phyloP scores from a whole-genome alignment of 2,113 vertebrate genomes.

The Xenus cinereus region DNA sequence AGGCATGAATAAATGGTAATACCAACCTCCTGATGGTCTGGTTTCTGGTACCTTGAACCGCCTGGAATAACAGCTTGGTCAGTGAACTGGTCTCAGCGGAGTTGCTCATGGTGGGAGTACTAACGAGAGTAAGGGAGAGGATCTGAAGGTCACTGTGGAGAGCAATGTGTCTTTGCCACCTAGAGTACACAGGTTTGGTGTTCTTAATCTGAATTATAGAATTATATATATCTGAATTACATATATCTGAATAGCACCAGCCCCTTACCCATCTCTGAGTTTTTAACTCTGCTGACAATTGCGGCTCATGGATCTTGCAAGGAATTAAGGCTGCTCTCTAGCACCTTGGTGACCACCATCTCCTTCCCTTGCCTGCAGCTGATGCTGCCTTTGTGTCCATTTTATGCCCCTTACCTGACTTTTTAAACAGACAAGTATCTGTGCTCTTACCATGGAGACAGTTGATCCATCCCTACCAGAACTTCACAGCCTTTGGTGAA shows the following conservation, averaged over 20 bases:
- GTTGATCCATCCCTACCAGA: not conserved
- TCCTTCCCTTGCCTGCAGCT: not conserved
- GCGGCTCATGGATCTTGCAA: not conserved
- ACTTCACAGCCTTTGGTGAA: not conserved
- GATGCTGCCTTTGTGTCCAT: not conserved
- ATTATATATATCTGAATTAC: too few relatives aligned
- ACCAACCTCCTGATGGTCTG: not conserved
- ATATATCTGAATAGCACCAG: not conserved
- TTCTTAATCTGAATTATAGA: not conserved
- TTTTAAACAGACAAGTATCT: not conserved
- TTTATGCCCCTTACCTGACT: not conserved
- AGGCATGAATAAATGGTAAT: not conserved
- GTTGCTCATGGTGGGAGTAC: not conserved
- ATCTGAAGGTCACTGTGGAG: not conserved
- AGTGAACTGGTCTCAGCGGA: not conserved
- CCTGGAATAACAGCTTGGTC: not conserved
- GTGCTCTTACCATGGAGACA: not conserved
- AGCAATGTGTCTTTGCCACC: not conserved
- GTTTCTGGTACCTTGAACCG: not conserved
- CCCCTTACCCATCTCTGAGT: not conserved
- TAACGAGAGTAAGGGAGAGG: not conserved
- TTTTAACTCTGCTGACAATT: not conserved
- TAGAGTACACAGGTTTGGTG: fast-evolving
- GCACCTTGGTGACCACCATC: not conserved
- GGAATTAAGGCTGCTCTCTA: not conserved